Base-by-base conservation (phyloP, 2,797 vertebrate species). In the Denticeps clupeoides region DNA sequence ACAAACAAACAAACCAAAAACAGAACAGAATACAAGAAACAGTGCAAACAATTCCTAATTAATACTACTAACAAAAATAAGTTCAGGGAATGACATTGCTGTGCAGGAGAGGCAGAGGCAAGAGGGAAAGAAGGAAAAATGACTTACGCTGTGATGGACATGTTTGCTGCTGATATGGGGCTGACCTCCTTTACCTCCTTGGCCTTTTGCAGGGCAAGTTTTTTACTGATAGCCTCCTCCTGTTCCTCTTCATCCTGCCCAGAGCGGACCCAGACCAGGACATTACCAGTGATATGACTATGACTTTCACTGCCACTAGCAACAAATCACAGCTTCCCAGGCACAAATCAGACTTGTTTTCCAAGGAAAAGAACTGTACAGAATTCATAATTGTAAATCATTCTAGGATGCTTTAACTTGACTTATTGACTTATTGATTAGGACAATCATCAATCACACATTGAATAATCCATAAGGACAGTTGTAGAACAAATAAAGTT, bases 171-270 rank as follows among this genome's bases (percentile, higher is more conserved):
- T 0, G 91, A 96, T 77, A 94, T 85, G 55, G 93, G 93, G 73
- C 93, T 98, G 73, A 96, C 93, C 76, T 97, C 93, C 1, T 93
- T 91, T 59, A 94, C 92, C 69, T 96, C 93, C 71, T 91, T 97
- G 63, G 90, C 90, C 67, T 95, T 97, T 42, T 98, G 93, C 43
- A 95, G 77, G 3, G 92, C 91, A 0, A 94, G 77, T 65, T 98
- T 98, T 72, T 97, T 93, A 49, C 77, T 95, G 64, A 91, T 94
- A 27, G 92, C 92, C 59, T 91, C 93, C 56, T 98, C 93, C 78
- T 94, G 90, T 68, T 98, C 93, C 62, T 97, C 93, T 69, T 95
- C 93, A 1, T 92, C 93, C 93, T 98, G 58, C 22, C 52, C 7
- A 64, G 43, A 3, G 13, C 5, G 27, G 10, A 2, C n/a, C 3